Conservation (phyloP, 1,140 invertebrate species). For the Heliconius eleuchia region DNA sequence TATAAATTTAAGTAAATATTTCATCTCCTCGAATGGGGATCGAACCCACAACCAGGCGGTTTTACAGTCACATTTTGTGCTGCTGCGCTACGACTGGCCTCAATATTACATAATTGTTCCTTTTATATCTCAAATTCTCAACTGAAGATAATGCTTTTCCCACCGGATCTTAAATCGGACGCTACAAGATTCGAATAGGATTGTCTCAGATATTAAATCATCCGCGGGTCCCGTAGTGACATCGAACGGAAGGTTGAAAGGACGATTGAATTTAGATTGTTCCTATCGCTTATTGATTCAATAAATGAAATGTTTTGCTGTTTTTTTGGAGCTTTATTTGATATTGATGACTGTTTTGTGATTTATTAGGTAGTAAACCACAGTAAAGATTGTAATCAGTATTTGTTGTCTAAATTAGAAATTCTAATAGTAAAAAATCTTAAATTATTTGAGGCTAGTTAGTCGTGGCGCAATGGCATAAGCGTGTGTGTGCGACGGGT, state of each 20-base stretch:
- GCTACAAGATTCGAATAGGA: constrained; percentile 67
- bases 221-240: constrained; percentile 29
- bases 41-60: too few relatives aligned
- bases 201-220: constrained; percentile 65
- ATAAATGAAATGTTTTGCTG: background rate
- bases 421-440: too few relatives aligned
- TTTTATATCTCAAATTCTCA: background rate
- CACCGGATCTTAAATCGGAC: constrained; percentile 60
- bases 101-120: background rate
- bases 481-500: too few relatives aligned
- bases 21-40: too few relatives aligned
- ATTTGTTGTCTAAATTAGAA: too few relatives aligned
- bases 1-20: too few relatives aligned
- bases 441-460: too few relatives aligned
- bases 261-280: constrained; percentile 4
- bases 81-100: too few relatives aligned
- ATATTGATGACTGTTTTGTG: background rate
- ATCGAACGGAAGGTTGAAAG: constrained; percentile 41
- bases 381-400: too few relatives aligned
- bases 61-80: too few relatives aligned
- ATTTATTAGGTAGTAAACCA: too few relatives aligned
- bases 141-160: constrained; percentile 46
- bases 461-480: too few relatives aligned
- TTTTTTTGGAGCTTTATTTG: background rate
- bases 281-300: background rate